These are phyloP conservation scores for Furnarius figulus DNA, from an alignment of 2,113 vertebrate species.

Conservation along the genomic window DNA sequence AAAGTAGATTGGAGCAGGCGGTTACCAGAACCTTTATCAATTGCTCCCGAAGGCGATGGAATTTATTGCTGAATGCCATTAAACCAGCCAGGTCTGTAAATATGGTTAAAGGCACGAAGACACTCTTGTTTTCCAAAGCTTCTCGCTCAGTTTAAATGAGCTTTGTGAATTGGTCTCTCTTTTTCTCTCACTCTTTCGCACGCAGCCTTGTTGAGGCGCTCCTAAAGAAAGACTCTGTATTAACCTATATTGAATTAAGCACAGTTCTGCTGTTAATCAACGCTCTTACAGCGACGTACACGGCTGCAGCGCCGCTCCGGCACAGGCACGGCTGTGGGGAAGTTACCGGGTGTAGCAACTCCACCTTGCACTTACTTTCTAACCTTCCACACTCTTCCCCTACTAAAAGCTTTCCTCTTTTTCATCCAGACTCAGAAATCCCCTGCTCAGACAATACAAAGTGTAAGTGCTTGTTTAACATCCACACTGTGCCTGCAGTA, in stretches of 20 bases:
- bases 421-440: neutral
- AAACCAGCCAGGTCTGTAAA: neutral
- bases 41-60: conserved; percentile 37
- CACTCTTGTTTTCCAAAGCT: conserved; percentile 25
- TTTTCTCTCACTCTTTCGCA: neutral
- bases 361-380: neutral
- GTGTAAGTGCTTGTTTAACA: neutral
- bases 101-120: conserved; percentile 44
- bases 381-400: neutral
- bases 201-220: neutral
- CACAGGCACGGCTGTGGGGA: neutral
- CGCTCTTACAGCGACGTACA: neutral
- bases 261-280: conserved; percentile 57
- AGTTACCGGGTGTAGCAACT: accelerated
- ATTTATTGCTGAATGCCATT: conserved; percentile 53
- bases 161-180: conserved; percentile 58
- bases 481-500: too few relatives aligned
- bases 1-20: conserved; percentile 49
- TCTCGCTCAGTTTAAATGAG: conserved; percentile 47
- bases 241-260: conserved; percentile 47
- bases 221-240: conserved; percentile 5
- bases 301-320: neutral
- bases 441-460: neutral
- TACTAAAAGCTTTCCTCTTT: neutral
- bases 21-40: conserved; percentile 35